Percentiles rank a stretch among this genome's conserved stretches.
Conservation (phyloP, 2,888 invertebrate species). For the Lasioglossum calceatum region DNA sequence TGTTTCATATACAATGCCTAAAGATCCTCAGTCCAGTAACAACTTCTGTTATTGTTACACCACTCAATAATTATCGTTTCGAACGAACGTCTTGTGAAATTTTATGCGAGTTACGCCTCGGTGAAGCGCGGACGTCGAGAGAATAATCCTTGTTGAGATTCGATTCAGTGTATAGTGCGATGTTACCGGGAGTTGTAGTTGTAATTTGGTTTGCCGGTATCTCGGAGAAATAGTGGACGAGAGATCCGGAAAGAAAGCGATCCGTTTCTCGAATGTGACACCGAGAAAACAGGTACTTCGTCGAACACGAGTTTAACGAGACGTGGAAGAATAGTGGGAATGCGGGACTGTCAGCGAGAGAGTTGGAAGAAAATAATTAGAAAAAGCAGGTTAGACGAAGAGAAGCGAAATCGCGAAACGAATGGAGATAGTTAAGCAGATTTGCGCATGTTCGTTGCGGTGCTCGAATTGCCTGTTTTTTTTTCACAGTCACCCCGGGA, state of each 20-base stretch:
- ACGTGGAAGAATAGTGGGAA: background rate
- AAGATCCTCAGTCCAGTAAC: background rate
- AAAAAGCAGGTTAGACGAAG: constrained; percentile 28
- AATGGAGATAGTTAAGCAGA: background rate
- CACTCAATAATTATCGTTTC: constrained; percentile 19
- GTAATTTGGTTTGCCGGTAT: constrained; percentile 26
- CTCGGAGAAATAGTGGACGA: constrained; percentile 11
- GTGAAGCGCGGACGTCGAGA: background rate
- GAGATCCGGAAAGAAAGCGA: constrained; percentile 21
- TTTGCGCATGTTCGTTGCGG: background rate
- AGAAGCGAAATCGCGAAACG: background rate
- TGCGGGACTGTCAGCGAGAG: background rate
- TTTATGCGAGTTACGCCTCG: background rate
- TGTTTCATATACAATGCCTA: background rate
- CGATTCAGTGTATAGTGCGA: constrained; percentile 25
- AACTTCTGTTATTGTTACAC: constrained; percentile 24
- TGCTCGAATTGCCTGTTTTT: constrained; percentile 66
- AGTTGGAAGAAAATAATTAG: constrained; percentile 25
- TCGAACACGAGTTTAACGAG: constrained; percentile 30
- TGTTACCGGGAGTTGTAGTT: constrained; percentile 13
- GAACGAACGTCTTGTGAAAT: constrained; percentile 4
- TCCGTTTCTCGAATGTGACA: constrained; percentile 11
- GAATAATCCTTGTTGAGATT: constrained; percentile 33
- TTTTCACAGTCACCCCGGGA: constrained; percentile 33
- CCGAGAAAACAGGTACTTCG: constrained; percentile 46